Base-by-base conservation (phyloP, 2,113 vertebrate species). In the Petromus typicus region DNA sequence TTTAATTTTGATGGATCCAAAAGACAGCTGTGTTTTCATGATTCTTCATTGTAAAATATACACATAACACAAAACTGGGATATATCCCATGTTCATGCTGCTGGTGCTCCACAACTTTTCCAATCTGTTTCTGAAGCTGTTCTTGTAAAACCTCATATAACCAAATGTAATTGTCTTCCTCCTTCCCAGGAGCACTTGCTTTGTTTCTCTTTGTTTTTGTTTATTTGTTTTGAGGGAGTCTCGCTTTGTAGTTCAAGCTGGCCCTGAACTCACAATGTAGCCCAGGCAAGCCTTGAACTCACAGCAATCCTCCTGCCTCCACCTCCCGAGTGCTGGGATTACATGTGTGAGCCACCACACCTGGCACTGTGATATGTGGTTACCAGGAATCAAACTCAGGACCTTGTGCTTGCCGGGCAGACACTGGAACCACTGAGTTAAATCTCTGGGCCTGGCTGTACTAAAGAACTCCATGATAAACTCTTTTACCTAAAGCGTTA, bases 101-200 rank as follows among this genome's bases (percentile, higher is more conserved):
- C 54, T 89, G 18, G n/a, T 93, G 51, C 90, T 91, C 59, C n/a
- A 91, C 43, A 92, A 66, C 3, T 64, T 90, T 95, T 89, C 91
- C 92, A 93, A 91, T 96, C 73, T 97, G 87, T 91, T 91, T 94
- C 79, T 89, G 90, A 95, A 91, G 56, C 61, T 95, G 40, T 75
- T 95, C 90, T 56, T 79, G 78, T 67, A 69, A 95, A 94, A 94
- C 40, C 61, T 87, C 81, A 81, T 40, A 66, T 25, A 88, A 83
- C 45, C 87, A 94, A 95, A 73, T n/a, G 25, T 22, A 85, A 89
- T 89, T 81, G 37, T 75, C 27, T 67, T 94, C 89, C 84, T 66
- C 25, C 71, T 94, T 54, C 51, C 18, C 22, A 86, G 67, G 17
- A 96, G 13, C 2, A 73, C 54, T 30, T 82, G 45, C 2, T 13